Evolutionary conservation across 2,888 invertebrate genomes (phyloP), one percentile per base, ranked within the genome.

Genomic region (Cotesia congregata): DNA sequence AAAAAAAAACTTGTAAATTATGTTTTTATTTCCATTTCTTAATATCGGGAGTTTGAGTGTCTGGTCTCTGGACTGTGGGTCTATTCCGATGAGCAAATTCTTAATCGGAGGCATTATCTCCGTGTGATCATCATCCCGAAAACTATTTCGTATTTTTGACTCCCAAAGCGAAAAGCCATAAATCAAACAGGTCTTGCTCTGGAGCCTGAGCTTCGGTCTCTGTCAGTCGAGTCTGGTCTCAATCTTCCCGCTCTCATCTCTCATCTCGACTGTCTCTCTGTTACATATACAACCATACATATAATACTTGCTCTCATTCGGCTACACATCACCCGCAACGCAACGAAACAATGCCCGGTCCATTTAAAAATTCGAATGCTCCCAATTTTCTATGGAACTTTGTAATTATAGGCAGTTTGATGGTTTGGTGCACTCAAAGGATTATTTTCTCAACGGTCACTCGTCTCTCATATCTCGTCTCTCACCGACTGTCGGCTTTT

Each of bases 381-480:
- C 88, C 88, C 87, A 89, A 89, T 89, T 89, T 89, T 88, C 88
- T 88, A 89, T 88, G 85, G 89, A 87, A 88, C 88, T 88, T 88
- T 85, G 88, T 89, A 89, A 89, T 89, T 89, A 89, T 88, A 85
- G 88, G 88, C 85, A 88, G 89, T 88, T 88, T 87, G 86, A 86
- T 83, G 84, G 30, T 30, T 30, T 87, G 88, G 82, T 83, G 84
- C 85, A 84, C 83, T 78, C 82, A 74, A 65, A 76, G 75, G 65
- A 65, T 67, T 73, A 59, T 73, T 67, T 15, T 71, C 30, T 7
- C 62, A 38, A n/a, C 60, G 50, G 67, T 70, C 65, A 39, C 17
- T 64, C 17, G 62, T 62, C 71, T 73, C 67, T 30, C 30, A 9
- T 70, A 62, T 20, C 17, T 64, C 17, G 50, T 62, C 71, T 73